Evolutionary conservation across 2,888 invertebrate genomes (phyloP).

Genomic region (Rhagonycha fulva): DNA sequence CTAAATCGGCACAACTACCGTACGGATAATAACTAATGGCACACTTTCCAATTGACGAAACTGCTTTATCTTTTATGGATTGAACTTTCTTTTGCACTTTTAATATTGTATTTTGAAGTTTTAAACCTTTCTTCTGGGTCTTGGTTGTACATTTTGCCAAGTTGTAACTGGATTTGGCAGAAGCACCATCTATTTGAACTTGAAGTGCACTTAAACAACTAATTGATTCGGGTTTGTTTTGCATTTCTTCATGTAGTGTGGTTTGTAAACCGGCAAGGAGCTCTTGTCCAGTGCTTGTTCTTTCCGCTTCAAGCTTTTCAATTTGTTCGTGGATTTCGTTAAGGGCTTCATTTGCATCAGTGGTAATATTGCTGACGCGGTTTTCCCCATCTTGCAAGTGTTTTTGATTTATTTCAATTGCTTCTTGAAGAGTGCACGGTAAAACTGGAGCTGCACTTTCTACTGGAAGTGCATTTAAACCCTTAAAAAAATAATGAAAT

Average conservation of each 20-base stretch:
- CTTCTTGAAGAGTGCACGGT: slow-evolving; percentile 3
- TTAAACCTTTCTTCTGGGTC: neutral
- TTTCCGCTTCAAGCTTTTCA: neutral
- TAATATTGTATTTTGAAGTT: neutral
- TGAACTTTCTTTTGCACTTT: neutral
- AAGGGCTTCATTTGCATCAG: neutral
- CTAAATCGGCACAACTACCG: neutral
- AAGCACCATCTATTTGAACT: neutral
- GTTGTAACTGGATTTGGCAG: neutral
- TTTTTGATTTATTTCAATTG: neutral
- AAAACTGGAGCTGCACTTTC: neutral
- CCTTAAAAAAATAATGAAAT: neutral
- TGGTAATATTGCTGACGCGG: neutral
- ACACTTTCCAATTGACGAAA: neutral
- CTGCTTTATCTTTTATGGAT: neutral
- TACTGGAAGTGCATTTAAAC: neutral
- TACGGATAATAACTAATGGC: neutral
- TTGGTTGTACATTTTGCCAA: neutral
- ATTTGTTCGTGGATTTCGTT: neutral
- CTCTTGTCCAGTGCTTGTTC: neutral
- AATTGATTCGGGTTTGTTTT: neutral
- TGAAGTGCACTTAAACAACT: neutral
- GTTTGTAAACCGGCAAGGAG: neutral
- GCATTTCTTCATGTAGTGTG: neutral
- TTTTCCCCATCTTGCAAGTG: neutral